Conservation (phyloP, 92 coral and sea anemone genomes). For the Zoanthus sansibaricus region DNA sequence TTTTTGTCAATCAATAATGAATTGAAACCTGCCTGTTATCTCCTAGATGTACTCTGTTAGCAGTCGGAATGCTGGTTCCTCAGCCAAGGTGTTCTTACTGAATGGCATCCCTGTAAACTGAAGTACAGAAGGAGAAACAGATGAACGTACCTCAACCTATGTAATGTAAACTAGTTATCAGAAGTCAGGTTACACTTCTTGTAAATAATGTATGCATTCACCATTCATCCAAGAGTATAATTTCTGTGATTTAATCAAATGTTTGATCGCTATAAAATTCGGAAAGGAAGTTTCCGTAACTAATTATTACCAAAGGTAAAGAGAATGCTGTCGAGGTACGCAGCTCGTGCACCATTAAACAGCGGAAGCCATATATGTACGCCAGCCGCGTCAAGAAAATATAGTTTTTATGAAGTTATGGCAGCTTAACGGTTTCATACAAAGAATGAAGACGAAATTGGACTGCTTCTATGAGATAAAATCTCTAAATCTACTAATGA, state of each 20-base stretch:
- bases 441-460: no score
- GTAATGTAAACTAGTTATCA: neutral
- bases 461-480: no score
- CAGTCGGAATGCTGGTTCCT: slow-evolving; percentile 91
- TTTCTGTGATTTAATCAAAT: neutral
- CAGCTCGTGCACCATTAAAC: no score
- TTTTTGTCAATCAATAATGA: neutral
- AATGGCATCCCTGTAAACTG: slow-evolving; percentile 80
- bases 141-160: neutral
- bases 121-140: neutral
- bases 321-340: no score
- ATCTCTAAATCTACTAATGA: no score
- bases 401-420: no score
- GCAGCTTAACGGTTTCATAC: no score
- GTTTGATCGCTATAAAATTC: no score
- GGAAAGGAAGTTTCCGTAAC: no score
- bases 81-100: slow-evolving; percentile 90
- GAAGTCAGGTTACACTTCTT: neutral
- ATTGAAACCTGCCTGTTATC: neutral
- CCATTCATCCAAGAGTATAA: neutral
- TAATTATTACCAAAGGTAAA: no score
- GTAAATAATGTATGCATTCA: neutral
- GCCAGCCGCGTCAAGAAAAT: no score
- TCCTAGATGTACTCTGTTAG: slow-evolving; percentile 91
- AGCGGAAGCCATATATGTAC: no score